Base-by-base conservation (phyloP, 2,797 vertebrate species). In the Heteromormyrus szaboi region DNA sequence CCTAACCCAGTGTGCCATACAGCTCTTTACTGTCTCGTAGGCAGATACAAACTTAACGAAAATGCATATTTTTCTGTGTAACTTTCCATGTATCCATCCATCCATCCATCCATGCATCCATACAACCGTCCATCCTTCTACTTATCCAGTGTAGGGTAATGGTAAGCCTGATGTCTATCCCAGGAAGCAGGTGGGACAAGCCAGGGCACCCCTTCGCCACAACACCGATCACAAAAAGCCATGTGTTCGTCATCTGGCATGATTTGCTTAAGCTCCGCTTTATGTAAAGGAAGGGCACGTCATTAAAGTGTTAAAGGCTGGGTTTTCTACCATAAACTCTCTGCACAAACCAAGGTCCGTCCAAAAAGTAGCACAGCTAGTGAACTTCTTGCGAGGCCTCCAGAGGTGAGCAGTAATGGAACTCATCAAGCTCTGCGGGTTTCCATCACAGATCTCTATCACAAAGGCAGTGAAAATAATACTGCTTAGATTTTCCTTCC, bases 391-490 rank as follows among this genome's bases (percentile, higher is more conserved):
- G 2, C 5, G 4, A 89, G 87, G 88, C 3, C 86, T 81, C 68
- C 81, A 72, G 76, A 72, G 85, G 56, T 89, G 88, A 54, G 79
- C 81, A 59, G 33, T 65, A 44, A 33, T 48, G 41, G 90, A 87
- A 50, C 84, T 86, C 86, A 4, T 59, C 89, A 88, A 91, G 87
- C 56, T 72, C 25, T 9, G 56, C 11, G 89, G 53, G 44, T n/a
- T 90, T 53, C 86, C 50, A 89, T 87, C 88, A 89, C 84, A 81
- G 87, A 85, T 83, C 37, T 62, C 89, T 90, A 89, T 91, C 88
- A 89, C 91, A 86, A 59, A 89, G 72, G 11, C 48, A 53, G 89
- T 89, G 89, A 90, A 91, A 91, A 90, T 91, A 91, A 89, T 89
- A 88, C 54, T 54, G 68, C 84, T 76, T 90, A 88, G 44, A 89